phyloP scores from a whole-genome alignment of 2,113 vertebrate species.

The Psettodes erumei region DNA sequence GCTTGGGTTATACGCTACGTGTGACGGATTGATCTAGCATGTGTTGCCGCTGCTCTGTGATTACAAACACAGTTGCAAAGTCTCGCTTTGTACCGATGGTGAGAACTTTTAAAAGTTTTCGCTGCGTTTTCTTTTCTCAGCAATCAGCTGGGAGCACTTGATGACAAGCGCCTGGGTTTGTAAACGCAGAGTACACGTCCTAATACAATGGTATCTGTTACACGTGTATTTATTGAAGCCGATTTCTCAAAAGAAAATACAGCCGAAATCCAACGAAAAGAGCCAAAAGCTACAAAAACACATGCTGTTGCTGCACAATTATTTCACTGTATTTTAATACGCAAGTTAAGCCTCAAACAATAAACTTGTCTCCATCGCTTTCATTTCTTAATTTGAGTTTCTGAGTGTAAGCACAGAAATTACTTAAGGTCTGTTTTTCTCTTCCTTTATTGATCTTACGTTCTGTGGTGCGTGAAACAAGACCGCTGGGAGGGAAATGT shows the following conservation, averaged over 20 bases:
- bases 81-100: constrained; percentile 27
- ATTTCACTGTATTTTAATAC: constrained; percentile 37
- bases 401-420: constrained; percentile 20
- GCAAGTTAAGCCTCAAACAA: constrained; percentile 28
- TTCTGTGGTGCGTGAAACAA: constrained; percentile 60
- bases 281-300: constrained; percentile 56
- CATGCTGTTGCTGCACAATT: constrained; percentile 27
- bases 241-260: constrained; percentile 43
- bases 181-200: constrained; percentile 23
- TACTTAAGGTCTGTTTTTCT: constrained; percentile 43
- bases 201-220: constrained; percentile 47
- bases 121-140: constrained; percentile 29
- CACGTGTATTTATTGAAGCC: constrained; percentile 35
- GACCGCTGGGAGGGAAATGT: constrained; percentile 57
- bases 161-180: constrained; percentile 48
- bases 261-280: constrained; percentile 21
- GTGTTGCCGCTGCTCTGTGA: constrained; percentile 61
- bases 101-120: constrained; percentile 38
- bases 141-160: constrained; percentile 36
- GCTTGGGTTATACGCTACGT: constrained; percentile 24
- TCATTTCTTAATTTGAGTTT: constrained; percentile 26
- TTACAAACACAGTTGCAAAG: constrained; percentile 62
- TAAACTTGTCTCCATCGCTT: constrained; percentile 26
- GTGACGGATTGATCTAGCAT: constrained; percentile 66
- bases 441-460: constrained; percentile 12